Evolutionary conservation across 2,113 vertebrate species (phyloP).

Genomic region (Gopherus evgoodei): DNA sequence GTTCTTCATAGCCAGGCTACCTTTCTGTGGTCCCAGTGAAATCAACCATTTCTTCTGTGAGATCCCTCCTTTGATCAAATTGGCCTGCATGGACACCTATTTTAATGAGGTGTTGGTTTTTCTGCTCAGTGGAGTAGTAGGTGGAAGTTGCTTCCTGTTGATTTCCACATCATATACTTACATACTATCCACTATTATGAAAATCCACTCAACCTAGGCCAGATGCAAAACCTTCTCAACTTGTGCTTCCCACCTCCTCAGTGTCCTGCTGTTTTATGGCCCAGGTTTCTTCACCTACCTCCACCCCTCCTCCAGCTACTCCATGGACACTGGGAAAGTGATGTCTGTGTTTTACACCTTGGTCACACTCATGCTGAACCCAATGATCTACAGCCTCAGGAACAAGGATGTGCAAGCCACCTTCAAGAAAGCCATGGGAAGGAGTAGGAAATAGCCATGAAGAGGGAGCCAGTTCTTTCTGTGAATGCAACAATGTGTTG

Average conservation of each 20-base stretch:
- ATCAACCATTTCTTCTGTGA: conserved; percentile 61
- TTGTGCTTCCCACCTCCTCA: conserved; percentile 50
- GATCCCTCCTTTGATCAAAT: conserved; percentile 1
- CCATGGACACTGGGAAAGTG: background rate
- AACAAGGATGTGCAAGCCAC: conserved; percentile 43
- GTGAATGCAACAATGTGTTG: too few relatives aligned
- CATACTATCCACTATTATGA: conserved; percentile 4
- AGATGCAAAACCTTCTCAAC: conserved; percentile 48
- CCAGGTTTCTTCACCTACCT: conserved; percentile 43
- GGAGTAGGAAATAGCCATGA: background rate
- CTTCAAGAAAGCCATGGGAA: background rate
- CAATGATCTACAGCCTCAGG: conserved; percentile 41
- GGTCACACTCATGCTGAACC: conserved; percentile 49
- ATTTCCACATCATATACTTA: background rate
- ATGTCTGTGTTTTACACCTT: conserved; percentile 21
- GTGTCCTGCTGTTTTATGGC: conserved; percentile 50
- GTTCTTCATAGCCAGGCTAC: conserved; percentile 14
- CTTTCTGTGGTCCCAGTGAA: conserved; percentile 26
- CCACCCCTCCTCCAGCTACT: background rate
- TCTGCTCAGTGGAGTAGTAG: background rate
- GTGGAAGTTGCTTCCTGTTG: background rate
- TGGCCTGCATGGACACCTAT: conserved; percentile 36
- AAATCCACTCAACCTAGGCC: background rate
- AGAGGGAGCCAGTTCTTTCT: too few relatives aligned
- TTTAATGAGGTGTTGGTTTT: background rate